These are phyloP conservation scores for Odontamblyopus lacepedii DNA, from an alignment of 2,797 vertebrate species.

Conservation along the genomic window DNA sequence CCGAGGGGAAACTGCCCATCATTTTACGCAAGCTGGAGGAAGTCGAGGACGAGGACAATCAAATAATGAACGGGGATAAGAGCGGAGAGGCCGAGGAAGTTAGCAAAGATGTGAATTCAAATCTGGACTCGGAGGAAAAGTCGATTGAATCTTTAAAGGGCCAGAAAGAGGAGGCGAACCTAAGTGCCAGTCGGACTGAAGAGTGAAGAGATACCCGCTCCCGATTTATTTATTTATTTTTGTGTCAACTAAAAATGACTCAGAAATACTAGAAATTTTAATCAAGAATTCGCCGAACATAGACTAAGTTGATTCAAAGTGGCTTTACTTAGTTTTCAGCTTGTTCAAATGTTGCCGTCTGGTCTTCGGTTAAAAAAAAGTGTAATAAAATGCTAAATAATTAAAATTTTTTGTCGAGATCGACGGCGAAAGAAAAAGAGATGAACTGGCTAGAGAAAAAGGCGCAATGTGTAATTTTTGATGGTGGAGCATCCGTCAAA, in stretches of 20 bases:
- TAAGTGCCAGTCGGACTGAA: conserved; percentile 75
- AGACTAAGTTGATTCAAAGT: conserved; percentile 27
- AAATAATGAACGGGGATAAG: conserved; percentile 80
- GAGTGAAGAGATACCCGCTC: conserved; percentile 65
- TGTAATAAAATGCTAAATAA: not conserved
- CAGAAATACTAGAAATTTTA: conserved; percentile 55
- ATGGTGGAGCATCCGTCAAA: too few relatives aligned
- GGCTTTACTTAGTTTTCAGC: conserved; percentile 37
- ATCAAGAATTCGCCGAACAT: conserved; percentile 39
- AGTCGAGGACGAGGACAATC: conserved; percentile 65
- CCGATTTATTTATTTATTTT: conserved; percentile 74
- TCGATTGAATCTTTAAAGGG: conserved; percentile 21
- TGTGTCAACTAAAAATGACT: conserved; percentile 62
- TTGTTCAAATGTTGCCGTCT: conserved; percentile 21
- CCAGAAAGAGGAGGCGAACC: conserved; percentile 61
- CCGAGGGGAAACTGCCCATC: conserved; percentile 87
- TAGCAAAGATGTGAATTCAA: conserved; percentile 27
- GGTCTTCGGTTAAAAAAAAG: conserved; percentile 18
- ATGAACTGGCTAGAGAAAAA: not conserved
- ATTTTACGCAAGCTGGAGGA: conserved; percentile 86
- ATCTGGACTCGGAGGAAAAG: conserved; percentile 28
- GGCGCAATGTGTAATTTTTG: not conserved
- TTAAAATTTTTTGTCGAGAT: not conserved
- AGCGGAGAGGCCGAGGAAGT: conserved; percentile 19
- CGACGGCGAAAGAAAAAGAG: not conserved